phyloP scores from a whole-genome alignment of 2,113 vertebrate species.

The Agelaius phoeniceus region DNA sequence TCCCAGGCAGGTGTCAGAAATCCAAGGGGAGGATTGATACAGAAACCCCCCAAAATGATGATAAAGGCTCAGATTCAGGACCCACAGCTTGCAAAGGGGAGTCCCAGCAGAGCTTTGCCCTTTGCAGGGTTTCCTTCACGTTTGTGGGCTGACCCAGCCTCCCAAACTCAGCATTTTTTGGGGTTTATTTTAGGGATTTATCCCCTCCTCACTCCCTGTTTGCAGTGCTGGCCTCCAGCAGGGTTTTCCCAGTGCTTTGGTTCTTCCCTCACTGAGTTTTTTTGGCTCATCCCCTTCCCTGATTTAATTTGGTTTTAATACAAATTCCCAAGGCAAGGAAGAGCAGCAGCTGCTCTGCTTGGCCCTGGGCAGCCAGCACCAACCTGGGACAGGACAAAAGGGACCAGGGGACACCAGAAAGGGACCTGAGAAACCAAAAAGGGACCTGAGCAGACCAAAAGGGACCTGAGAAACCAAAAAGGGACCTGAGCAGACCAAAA shows the following conservation, averaged over 20 bases:
- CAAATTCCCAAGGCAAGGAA: rapidly evolving
- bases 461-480: too few species aligned
- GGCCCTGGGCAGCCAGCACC: not conserved
- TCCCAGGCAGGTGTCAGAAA: not conserved
- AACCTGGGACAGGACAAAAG: not conserved
- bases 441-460: too few species aligned
- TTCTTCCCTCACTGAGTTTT: not conserved
- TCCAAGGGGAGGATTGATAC: too few species aligned
- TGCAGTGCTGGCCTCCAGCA: not conserved
- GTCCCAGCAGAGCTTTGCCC: not conserved
- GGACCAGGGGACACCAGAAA: not conserved
- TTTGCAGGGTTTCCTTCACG: not conserved
- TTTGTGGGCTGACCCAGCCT: not conserved
- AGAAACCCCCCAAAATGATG: too few species aligned
- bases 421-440: too few species aligned
- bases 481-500: too few species aligned
- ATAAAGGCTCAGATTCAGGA: not conserved
- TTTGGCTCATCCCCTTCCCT: not conserved
- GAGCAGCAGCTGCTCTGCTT: not conserved
- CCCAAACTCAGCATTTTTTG: not conserved
- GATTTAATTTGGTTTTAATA: not conserved
- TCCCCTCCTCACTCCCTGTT: not conserved
- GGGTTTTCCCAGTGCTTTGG: not conserved
- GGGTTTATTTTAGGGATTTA: not conserved
- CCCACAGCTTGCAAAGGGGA: rapidly evolving